phyloP scores from a whole-genome alignment of 30 jellyfish, hydroid and myxozoan species.

The Chironex yamaguchii region DNA sequence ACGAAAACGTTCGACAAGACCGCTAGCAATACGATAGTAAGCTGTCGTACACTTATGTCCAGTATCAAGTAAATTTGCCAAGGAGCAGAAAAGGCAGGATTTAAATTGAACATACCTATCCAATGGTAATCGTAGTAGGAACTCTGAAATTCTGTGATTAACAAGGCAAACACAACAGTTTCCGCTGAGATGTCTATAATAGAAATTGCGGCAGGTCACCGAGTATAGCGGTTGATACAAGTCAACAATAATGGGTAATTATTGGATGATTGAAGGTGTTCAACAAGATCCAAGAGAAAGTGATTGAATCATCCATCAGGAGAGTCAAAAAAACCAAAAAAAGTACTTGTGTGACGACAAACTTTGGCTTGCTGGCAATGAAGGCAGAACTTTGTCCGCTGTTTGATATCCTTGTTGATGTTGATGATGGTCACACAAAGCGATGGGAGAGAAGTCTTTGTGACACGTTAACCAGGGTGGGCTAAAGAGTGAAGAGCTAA shows the following conservation, averaged over 20 bases:
- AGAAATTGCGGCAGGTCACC: slow-evolving; percentile 66
- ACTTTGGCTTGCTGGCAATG: slow-evolving; percentile 26
- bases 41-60: slow-evolving; percentile 65
- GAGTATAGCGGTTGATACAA: slow-evolving; percentile 44
- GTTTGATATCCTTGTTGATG: slow-evolving; percentile 33
- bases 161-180: slow-evolving; percentile 52
- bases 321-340: not conserved
- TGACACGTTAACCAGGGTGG: slow-evolving; percentile 47
- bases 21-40: slow-evolving; percentile 66
- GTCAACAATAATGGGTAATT: slow-evolving; percentile 9
- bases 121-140: not conserved
- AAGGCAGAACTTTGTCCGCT: slow-evolving; percentile 35
- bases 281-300: slow-evolving; percentile 57
- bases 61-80: not conserved
- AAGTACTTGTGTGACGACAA: slow-evolving; percentile 23
- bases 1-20: slow-evolving; percentile 60
- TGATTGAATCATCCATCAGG: slow-evolving; percentile 38
- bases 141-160: too few relatives aligned
- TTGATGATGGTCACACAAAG: slow-evolving; percentile 51
- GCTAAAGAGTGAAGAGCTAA: slow-evolving; percentile 1
- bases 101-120: slow-evolving; percentile 37
- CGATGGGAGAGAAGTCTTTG: slow-evolving; percentile 7
- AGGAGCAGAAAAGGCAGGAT: slow-evolving; percentile 36
- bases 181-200: slow-evolving; percentile 47
- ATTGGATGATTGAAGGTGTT: slow-evolving; percentile 23